Evolutionary conservation across 2,888 invertebrate genomes (phyloP).

Genomic region (Gortyna flavago): DNA sequence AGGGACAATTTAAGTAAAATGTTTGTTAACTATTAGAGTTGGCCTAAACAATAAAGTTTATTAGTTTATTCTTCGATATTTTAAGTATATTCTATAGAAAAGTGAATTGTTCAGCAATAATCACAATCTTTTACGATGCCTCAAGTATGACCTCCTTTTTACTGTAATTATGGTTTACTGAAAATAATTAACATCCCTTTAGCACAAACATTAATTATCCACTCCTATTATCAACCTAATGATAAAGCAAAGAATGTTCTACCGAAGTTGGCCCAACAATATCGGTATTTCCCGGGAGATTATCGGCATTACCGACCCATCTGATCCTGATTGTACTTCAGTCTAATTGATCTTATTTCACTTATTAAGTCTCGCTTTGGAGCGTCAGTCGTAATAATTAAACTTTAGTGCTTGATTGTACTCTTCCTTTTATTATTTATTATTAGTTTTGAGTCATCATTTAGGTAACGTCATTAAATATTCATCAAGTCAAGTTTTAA

Average conservation of each 20-base stretch:
- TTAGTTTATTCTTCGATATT: neutral
- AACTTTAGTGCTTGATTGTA: conserved; percentile 15
- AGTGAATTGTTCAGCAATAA: neutral
- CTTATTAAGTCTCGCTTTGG: conserved; percentile 56
- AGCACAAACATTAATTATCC: neutral
- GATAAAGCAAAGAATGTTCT: conserved; percentile 35
- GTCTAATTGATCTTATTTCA: conserved; percentile 79
- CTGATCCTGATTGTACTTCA: conserved; percentile 60
- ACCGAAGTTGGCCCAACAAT: conserved; percentile 51
- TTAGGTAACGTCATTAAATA: neutral
- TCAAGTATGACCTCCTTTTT: neutral
- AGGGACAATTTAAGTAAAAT: conserved; percentile 34
- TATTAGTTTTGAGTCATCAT: neutral
- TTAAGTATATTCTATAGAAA: too few relatives aligned
- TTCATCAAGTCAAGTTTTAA: too few relatives aligned
- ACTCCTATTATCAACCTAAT: conserved; percentile 31
- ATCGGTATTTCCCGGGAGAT: conserved; percentile 60
- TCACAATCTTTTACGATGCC: neutral
- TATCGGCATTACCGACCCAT: conserved; percentile 38
- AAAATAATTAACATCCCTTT: neutral
- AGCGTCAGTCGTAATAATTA: conserved; percentile 1
- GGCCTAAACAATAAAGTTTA: neutral
- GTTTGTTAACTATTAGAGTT: conserved; percentile 41
- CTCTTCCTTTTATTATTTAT: neutral
- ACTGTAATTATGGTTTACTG: neutral